Conservation (phyloP, 2,113 vertebrate genomes). For the Lethenteron camtschaticum region DNA sequence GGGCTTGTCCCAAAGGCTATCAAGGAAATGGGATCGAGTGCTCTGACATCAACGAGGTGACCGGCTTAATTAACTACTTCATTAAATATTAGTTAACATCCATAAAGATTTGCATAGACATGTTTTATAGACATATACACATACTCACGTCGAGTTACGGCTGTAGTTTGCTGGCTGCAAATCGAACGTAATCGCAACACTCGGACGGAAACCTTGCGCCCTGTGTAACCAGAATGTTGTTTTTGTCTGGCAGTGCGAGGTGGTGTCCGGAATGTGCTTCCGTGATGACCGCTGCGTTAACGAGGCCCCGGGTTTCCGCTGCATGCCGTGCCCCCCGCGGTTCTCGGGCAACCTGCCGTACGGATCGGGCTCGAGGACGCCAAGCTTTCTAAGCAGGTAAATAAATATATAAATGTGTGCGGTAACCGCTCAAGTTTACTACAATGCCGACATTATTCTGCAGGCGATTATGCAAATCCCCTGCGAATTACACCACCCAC, state of each 20-base stretch:
- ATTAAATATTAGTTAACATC: no score
- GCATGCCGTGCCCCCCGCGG: constrained; percentile 60
- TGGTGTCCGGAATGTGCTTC: constrained; percentile 67
- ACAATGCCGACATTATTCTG: no score
- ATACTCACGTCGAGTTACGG: no score
- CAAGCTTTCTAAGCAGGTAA: constrained; percentile 68
- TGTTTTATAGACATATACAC: no score
- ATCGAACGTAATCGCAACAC: no score
- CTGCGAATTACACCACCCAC: no score
- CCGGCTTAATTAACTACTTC: neutral
- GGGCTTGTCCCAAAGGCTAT: constrained; percentile 60
- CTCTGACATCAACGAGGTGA: constrained; percentile 73
- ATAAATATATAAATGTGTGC: neutral
- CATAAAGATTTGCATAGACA: no score
- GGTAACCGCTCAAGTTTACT: no score
- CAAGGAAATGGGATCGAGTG: constrained; percentile 61
- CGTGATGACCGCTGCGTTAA: constrained; percentile 74
- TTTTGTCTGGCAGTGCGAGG: constrained; percentile 35
- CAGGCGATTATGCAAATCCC: no score
- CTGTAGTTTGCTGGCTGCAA: no score
- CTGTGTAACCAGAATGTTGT: neutral
- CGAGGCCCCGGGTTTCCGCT: constrained; percentile 82
- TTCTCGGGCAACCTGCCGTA: constrained; percentile 71
- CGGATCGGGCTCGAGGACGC: constrained; percentile 52
- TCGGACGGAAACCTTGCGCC: no score